Base-by-base conservation (phyloP, 1,140 invertebrate species). In the Tetramorium simillimum region DNA sequence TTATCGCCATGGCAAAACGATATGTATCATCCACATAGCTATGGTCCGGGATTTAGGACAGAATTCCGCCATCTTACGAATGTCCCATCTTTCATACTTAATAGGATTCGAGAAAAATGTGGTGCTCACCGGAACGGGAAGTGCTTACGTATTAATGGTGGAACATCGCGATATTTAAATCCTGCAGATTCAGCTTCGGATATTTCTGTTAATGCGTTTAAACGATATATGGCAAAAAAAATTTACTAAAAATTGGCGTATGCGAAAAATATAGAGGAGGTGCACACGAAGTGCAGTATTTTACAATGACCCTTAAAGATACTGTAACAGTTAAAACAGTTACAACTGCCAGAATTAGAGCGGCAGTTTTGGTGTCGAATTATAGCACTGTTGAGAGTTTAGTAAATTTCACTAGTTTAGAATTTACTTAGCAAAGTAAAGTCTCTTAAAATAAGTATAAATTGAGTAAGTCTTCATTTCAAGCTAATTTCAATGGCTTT, bases 31-130 rank as follows among this genome's bases (percentile, higher is more conserved):
- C 40, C 53, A 18, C 28, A 28, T 14, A 63, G 80, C n/a, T 73
- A 75, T 28, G 53, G 49, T 49, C 24, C 40, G 69, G 80, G 80
- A 84, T 84, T 84, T 84, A 84, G 67, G 56, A 84, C 40, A 84
- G 53, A 84, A 84, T 84, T 84, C 72, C 53, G 80, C 80, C 80
- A 84, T 84, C 80, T 84, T 84, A 75, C 80, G 40, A 75, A 84
- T 56, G 69, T 84, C 80, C 53, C 69, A 84, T 84, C n/a, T 75
- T 60, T 84, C 80, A 84, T 84, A 62, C 28, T 75, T 84, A 84
- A 84, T 84, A 62, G 69, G 56, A 84, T 84, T 81, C 53, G 69
- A 60, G 80, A 84, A 84, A 84, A 84, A 84, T 84, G 69, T 75
- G 56, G 53, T 73, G 53, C 69, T 63, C 53, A 73, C 69, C n/a